phyloP scores from a whole-genome alignment of 2,888 invertebrate genomes.

The Digitonthophagus gazella region DNA sequence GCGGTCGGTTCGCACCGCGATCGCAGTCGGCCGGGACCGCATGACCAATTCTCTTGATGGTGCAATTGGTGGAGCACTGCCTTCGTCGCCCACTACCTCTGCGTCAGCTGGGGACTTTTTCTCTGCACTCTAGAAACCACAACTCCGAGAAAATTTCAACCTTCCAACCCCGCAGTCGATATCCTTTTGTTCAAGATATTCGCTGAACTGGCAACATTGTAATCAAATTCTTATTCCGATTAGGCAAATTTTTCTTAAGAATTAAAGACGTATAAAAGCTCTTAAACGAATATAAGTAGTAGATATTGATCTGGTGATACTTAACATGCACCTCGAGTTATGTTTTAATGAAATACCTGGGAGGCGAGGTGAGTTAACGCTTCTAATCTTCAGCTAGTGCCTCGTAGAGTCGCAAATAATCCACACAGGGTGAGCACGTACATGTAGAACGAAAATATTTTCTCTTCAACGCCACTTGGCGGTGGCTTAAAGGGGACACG shows the following conservation, averaged over 20 bases:
- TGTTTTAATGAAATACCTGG: not conserved
- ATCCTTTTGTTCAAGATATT: conserved; percentile 3
- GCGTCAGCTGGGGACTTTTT: conserved; percentile 9
- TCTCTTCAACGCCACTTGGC: conserved; percentile 20
- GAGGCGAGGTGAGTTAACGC: not conserved
- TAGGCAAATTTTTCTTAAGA: too few relatives aligned
- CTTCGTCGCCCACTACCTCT: not conserved
- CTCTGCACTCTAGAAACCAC: not conserved
- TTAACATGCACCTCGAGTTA: too few relatives aligned
- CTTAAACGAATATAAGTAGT: too few relatives aligned
- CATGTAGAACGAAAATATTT: conserved; percentile 16
- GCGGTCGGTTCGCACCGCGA: not conserved
- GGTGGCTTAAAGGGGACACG: not conserved
- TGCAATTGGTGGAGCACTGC: conserved; percentile 6
- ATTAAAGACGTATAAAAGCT: too few relatives aligned
- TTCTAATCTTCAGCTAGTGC: not conserved
- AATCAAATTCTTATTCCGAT: not conserved
- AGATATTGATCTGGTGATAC: too few relatives aligned
- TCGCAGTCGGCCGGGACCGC: conserved; percentile 2
- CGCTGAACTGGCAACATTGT: not conserved
- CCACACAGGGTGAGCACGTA: not conserved
- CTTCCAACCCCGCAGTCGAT: conserved; percentile 2
- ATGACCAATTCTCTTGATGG: conserved; percentile 11
- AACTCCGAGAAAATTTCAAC: not conserved
- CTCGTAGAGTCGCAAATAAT: not conserved